A percentile compares a stretch with the other conserved stretches of the same genome.
These are phyloP conservation scores for Sebastes cheni DNA, from an alignment of 2,797 vertebrate genomes.

Conservation along the genomic window DNA sequence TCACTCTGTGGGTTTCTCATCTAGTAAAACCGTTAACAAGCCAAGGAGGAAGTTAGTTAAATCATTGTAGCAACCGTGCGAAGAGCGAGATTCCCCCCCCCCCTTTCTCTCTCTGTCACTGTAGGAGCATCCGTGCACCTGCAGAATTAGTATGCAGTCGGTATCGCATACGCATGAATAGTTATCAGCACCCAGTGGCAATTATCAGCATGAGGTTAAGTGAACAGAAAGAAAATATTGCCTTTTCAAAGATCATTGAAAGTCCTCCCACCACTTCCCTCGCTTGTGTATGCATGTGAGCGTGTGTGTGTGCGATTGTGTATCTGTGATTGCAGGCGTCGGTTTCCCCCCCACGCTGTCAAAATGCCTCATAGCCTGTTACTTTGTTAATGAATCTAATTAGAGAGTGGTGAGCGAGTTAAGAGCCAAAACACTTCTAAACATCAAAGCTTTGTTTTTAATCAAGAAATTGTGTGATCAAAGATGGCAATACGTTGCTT, in stretches of 20 bases:
- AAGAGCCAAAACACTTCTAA: constrained; percentile 36
- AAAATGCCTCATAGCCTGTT: constrained; percentile 37
- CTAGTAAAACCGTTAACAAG: constrained; percentile 43
- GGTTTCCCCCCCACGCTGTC: neutral
- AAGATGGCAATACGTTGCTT: constrained; percentile 54
- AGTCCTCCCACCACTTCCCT: constrained; percentile 10
- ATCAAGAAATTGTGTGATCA: constrained; percentile 47
- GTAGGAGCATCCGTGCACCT: constrained; percentile 61
- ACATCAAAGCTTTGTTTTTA: constrained; percentile 61
- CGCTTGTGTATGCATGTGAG: constrained; percentile 23
- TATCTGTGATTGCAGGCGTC: neutral
- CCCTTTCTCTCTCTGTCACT: neutral
- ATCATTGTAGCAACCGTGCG: constrained; percentile 18
- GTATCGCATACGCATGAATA: constrained; percentile 55
- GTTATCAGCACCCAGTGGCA: constrained; percentile 60
- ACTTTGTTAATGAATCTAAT: constrained; percentile 63
- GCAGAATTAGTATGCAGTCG: constrained; percentile 75
- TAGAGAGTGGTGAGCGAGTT: constrained; percentile 40
- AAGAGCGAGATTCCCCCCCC: neutral
- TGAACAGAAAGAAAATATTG: constrained; percentile 64
- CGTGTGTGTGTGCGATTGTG: neutral
- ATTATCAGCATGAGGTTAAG: constrained; percentile 66
- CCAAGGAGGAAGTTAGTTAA: constrained; percentile 34
- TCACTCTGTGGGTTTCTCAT: constrained; percentile 17
- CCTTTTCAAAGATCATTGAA: constrained; percentile 47